Evolutionary conservation across 2,888 invertebrate genomes (phyloP), one percentile per base, ranked within the genome.

Genomic region (Taphrorychus bicolor): DNA sequence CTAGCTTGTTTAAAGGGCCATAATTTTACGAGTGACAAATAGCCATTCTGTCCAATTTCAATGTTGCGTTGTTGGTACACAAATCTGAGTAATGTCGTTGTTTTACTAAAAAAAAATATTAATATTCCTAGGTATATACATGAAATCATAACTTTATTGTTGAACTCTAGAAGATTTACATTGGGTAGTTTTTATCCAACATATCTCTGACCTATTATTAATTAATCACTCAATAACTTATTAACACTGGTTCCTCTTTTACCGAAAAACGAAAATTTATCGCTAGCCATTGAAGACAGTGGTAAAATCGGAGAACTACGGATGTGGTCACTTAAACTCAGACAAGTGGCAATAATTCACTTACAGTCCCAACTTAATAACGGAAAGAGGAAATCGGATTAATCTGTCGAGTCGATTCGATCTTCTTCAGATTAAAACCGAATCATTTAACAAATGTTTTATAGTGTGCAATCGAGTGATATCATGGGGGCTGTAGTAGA

Each of bases 331-430:
- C 79, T 80, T 79, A 77, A 76, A 75, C 76, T 75, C 78, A 78
- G 77, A 77, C 78, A 79, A 79, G 78, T 79, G 67, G 77, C 73
- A 75, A 79, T 79, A 78, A 77, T 79, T 79, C 78, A 78, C 51
- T 51, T 21, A 51, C 51, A 51, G 21, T 51, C 51, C 51, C 51
- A 17, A 51, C 16, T 51, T 51, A 51, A 51, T 51, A 18, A 9
- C 3, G 51, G 21, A 19, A 7, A 51, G 51, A 51, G 51, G 51
- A 21, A 51, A 7, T 51, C 17, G 21, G 22, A 51, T 51, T 51
- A 51, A 51, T 51, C 45, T 45, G 45, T 45, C 45, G 14, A 17
- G 45, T 14, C 14, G 17, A 45, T 45, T 45, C 45, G 45, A 45
- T 45, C 45, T 45, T 45, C 45, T 45, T 45, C 17, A 11, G 45